Evolutionary conservation across 2,113 vertebrate genomes (phyloP), one percentile per base, ranked within the genome.

Genomic region (Pampusana beccarii): DNA sequence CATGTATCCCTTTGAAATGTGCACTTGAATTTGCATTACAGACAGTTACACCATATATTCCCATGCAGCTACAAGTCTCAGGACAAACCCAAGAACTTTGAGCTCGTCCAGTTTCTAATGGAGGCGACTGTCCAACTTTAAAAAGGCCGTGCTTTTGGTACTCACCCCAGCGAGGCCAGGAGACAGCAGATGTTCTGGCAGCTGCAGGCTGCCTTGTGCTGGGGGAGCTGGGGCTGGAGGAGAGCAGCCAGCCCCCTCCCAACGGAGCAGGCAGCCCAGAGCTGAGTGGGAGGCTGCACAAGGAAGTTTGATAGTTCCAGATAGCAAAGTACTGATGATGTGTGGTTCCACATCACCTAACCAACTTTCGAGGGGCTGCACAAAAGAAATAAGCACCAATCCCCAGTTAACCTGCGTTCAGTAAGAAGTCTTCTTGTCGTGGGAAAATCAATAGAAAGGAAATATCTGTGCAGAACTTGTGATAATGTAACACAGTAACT

Each of bases 121-220:
- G 80, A 91, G 90, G 90, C 44, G 3, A 82, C 74, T 80, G 84
- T 91, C 93, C 97, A 96, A 50, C 87, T 96, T 95, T 33, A 18
- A 54, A 54, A 93, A 85, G 94, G 80, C 92, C 2, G 0, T 82
- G 91, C 46, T 95, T 92, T 91, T 77, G 89, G 93, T 96, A 26
- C 80, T 87, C 91, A 88, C 88, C 89, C 87, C 71, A 57, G 87
- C 8, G 4, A 91, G 88, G 82, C 90, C 91, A 91, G 96, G 73
- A 95, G 91, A 95, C 95, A 94, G 85, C 97, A 97, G 97, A 97
- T 97, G 97, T 97, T 95, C 97, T 97, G 97, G 97, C 97, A 96
- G 93, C 93, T 75, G 95, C 86, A 28, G 80, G 38, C 93, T 64
- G 86, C 80, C 33, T 79, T 16, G 86, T 4, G 19, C 94, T 64